These are phyloP conservation scores for Drosophila ambigua DNA, from an alignment of 1,140 invertebrate genomes.

Conservation along the genomic window DNA sequence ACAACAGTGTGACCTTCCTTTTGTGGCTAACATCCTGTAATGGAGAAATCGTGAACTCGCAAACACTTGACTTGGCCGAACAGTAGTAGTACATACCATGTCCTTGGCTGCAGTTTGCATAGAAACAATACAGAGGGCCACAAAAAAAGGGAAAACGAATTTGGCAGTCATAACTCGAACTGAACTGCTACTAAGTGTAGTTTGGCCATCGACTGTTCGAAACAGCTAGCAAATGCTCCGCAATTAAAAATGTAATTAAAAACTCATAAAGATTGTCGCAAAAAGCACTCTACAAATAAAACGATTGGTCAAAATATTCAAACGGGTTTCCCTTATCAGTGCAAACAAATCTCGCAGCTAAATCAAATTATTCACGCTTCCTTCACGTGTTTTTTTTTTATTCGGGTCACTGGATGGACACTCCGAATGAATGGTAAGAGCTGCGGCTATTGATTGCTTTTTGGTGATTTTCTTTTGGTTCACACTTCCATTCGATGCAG, in stretches of 20 bases:
- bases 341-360: slow-evolving; percentile 16
- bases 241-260: slow-evolving; percentile 25
- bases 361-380: neutral
- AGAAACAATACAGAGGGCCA: neutral
- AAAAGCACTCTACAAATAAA: neutral
- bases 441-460: slow-evolving; percentile 50
- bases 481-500: slow-evolving; percentile 5
- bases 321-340: slow-evolving; percentile 4
- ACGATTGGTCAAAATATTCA: neutral
- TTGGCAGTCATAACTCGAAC: slow-evolving; percentile 22
- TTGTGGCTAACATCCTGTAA: neutral
- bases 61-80: too few relatives aligned
- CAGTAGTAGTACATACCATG: neutral
- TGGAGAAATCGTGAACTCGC: too few relatives aligned
- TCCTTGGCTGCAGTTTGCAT: slow-evolving; percentile 1
- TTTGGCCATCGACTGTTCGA: too few relatives aligned
- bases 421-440: slow-evolving; percentile 29
- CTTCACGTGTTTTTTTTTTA: slow-evolving; percentile 5
- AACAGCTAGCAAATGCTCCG: too few relatives aligned
- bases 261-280: slow-evolving; percentile 32
- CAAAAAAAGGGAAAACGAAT: neutral
- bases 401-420: slow-evolving; percentile 27
- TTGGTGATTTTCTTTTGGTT: slow-evolving; percentile 9
- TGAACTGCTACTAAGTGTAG: neutral
- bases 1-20: neutral